These are phyloP conservation scores for Neomorphus geoffroyi DNA, from an alignment of 2,797 vertebrate species.

Conservation along the genomic window DNA sequence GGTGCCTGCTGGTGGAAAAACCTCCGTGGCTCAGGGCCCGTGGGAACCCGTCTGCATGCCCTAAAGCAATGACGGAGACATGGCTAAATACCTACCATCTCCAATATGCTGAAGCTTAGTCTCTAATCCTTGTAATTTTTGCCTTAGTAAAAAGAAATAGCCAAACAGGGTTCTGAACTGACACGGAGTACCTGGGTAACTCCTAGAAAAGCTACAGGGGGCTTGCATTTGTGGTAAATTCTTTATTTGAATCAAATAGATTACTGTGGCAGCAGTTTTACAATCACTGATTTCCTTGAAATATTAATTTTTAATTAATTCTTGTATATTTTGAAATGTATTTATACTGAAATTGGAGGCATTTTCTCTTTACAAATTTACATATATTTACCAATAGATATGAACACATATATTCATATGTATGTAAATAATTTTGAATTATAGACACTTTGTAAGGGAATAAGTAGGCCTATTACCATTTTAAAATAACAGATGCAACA, in stretches of 20 bases:
- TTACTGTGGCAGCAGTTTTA: neutral
- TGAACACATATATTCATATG: neutral
- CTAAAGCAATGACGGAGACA: conserved; percentile 27
- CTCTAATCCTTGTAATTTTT: conserved; percentile 51
- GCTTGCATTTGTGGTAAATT: neutral
- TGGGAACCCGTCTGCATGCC: conserved; percentile 4
- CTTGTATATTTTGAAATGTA: neutral
- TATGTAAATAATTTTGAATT: neutral
- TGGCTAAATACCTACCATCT: conserved; percentile 31
- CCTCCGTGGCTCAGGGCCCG: neutral
- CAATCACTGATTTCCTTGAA: neutral
- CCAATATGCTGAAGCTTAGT: neutral
- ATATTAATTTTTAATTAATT: neutral
- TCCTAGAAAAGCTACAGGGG: neutral
- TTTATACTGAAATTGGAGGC: neutral
- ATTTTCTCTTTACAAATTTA: neutral
- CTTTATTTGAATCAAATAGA: neutral
- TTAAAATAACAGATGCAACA: neutral
- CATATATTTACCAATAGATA: neutral
- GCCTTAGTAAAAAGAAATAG: conserved; percentile 15
- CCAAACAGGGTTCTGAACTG: neutral
- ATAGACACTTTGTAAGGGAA: neutral
- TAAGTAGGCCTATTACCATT: neutral
- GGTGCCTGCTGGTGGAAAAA: conserved; percentile 34
- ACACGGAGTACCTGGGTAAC: neutral